Conservation (phyloP, 2,888 invertebrate species). For the Lasioglossum calceatum region DNA sequence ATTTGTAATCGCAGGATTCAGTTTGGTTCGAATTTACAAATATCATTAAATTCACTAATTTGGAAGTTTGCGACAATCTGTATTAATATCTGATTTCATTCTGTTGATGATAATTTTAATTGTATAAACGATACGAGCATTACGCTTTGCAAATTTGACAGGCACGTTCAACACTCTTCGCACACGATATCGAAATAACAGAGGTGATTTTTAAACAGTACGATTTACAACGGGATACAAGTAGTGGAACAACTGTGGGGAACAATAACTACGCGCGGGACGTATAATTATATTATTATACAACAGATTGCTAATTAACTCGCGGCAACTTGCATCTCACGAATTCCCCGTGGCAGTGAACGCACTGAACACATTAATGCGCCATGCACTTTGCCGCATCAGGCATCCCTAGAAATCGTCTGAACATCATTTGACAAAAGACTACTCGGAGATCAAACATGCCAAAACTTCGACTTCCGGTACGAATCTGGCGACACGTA, state of each 20-base stretch:
- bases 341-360: background rate
- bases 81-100: background rate
- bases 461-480: background rate
- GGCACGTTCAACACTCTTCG: background rate
- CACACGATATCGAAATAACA: background rate
- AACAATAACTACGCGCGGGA: background rate
- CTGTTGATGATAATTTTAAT: background rate
- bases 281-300: background rate
- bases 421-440: background rate
- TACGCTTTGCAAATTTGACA: background rate
- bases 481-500: background rate
- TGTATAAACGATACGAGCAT: background rate
- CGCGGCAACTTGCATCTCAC: background rate
- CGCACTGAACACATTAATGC: background rate
- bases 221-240: background rate
- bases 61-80: background rate
- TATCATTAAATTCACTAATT: background rate
- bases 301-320: background rate
- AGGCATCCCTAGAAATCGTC: background rate
- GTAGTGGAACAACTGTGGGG: background rate
- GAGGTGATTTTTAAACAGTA: background rate
- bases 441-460: background rate
- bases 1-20: background rate
- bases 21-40: no score
- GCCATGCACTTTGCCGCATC: background rate